Evolutionary conservation across 2,113 vertebrate species (phyloP), one percentile per base, ranked within the genome.

Genomic region (Stercorarius parasiticus): DNA sequence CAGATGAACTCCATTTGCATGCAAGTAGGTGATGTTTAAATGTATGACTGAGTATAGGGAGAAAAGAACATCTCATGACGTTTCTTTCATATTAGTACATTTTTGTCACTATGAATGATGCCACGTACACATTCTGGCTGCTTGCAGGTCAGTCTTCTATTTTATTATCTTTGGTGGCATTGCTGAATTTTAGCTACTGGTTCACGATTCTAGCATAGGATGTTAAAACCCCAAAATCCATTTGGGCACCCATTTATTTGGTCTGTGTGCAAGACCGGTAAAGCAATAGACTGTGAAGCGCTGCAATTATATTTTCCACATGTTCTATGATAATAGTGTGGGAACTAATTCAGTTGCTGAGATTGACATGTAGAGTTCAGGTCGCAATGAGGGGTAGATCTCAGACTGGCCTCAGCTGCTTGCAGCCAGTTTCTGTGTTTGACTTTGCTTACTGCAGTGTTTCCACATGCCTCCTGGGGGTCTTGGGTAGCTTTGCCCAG

Each of bases 121-220:
- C 40, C 53, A 16, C 2, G 3, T 61, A 17, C 36, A 12, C 23
- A 0, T 59, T 65, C 17, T 82, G 88, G 10, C 91, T 85, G 80
- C 77, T 77, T 58, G 66, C 36, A 72, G 22, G 38, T 90, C 52
- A 52, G 32, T 16, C 52, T 79, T 29, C 52, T 47, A 4, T 29
- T 64, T 86, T 88, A 30, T 43, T 65, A 5, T 18, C 49, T 83
- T 4, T 42, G 40, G 73, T 65, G 77, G 25, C 91, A 49, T 36
- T 76, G 72, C 56, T 82, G 78, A 42, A 16, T 72, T 82, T 53
- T 9, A 86, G 26, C 36, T 84, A 10, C 56, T 25, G 55, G 19
- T 38, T 88, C 8, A 0, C 55, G 22, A 22, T 21, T 43, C 53
- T 53, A 2, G 34, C 2, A 3, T 1, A 9, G 36, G 32, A 7